Conservation (phyloP, 2,797 vertebrate species). For the Naso thynnoides region DNA sequence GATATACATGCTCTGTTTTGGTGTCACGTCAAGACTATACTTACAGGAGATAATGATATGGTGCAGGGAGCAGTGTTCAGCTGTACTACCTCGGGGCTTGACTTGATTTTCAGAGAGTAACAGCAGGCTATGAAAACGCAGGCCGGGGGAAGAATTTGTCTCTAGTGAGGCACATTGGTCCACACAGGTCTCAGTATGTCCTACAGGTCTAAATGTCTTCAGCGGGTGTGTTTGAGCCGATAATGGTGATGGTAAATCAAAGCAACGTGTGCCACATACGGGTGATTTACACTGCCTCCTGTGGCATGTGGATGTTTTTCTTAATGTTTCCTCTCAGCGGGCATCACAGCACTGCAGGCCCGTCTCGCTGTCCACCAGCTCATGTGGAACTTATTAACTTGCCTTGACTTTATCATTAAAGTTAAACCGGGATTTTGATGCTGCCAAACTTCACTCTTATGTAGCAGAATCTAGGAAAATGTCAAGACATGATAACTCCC, state of each 20-base stretch:
- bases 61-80: conserved; percentile 65
- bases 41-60: conserved; percentile 80
- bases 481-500: conserved; percentile 11
- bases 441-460: conserved; percentile 26
- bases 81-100: conserved; percentile 67
- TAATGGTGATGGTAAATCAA: conserved; percentile 75
- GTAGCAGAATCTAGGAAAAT: conserved; percentile 16
- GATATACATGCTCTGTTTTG: conserved; percentile 75
- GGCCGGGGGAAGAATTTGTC: conserved; percentile 31
- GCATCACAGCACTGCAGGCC: conserved; percentile 54
- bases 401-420: conserved; percentile 39
- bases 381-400: conserved; percentile 71
- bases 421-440: conserved; percentile 40
- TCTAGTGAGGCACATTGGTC: conserved; percentile 36
- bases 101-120: conserved; percentile 64
- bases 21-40: conserved; percentile 80
- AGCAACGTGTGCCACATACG: conserved; percentile 60
- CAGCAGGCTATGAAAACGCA: conserved; percentile 54
- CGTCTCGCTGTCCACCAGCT: conserved; percentile 34
- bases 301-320: conserved; percentile 66
- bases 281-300: conserved; percentile 70
- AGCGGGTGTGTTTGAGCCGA: conserved; percentile 71
- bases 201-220: conserved; percentile 59
- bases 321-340: conserved; percentile 73
- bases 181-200: conserved; percentile 46